Base-by-base conservation (phyloP, 2,797 vertebrate genomes). In the Hippoglossus hippoglossus region DNA sequence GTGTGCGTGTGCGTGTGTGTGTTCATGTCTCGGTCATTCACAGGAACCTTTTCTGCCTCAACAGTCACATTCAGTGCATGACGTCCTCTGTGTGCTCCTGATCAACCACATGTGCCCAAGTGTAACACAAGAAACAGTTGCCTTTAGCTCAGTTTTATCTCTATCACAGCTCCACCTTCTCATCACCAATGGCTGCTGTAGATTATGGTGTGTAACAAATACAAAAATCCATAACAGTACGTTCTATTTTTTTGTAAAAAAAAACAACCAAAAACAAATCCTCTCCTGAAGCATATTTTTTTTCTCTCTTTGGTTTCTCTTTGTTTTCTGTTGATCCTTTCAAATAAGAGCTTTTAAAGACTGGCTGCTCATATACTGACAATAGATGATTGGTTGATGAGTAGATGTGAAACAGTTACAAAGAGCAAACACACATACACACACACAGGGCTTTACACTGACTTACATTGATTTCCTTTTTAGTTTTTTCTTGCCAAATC, bases 131-230 rank as follows among this genome's bases (percentile, higher is more conserved):
- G 63, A 78, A 26, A 28, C 65, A 34, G 63, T 72, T 71, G 53
- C 73, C 66, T 71, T 74, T 69, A 65, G 69, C 28, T 82, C 54
- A 71, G 62, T 71, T 78, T 83, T 81, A 76, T 77, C 73, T 74
- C 56, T 51, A 71, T 75, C 83, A 85, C 84, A 87, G 80, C 66
- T 70, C 74, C 78, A 81, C 78, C 80, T 87, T 83, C 54, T 72
- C 51, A 25, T 22, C 1, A 58, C 54, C 36, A 57, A 54, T 49
- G 36, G 68, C 63, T 60, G 52, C 44, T 46, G 50, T 49, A 77
- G 65, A 73, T 71, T 73, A 57, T 64, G 50, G 36, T 65, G 49
- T 63, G 63, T 36, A 68, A 71, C 46, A 62, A 81, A 81, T 49
- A 79, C 60, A 58, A 79, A 77, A 80, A 80, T 62, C 50, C 61